Evolutionary conservation across 1,140 invertebrate genomes (phyloP).

Genomic region (Tetraneura akinire): DNA sequence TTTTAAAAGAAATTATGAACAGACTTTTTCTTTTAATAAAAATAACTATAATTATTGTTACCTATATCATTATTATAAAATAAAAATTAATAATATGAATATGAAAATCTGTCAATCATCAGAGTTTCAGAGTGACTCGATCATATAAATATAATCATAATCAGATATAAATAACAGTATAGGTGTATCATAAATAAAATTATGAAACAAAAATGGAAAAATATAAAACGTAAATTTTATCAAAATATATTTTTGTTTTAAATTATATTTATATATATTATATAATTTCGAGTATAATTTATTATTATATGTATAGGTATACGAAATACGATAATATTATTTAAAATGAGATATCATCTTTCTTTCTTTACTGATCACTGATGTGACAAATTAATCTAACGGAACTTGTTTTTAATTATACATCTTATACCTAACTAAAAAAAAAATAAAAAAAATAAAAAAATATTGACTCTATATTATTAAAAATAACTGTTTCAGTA

Average conservation of each 20-base stretch:
- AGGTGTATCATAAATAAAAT: too few species aligned
- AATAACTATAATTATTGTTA: background rate
- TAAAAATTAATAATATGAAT: background rate
- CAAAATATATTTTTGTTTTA: too few species aligned
- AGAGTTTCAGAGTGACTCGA: too few species aligned
- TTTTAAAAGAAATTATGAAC: background rate
- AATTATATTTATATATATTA: too few species aligned
- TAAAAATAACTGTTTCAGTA: slow-evolving; percentile 38
- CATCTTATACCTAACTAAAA: background rate
- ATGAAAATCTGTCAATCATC: background rate
- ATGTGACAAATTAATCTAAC: slow-evolving; percentile 35
- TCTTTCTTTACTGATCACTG: background rate
- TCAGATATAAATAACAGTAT: too few species aligned
- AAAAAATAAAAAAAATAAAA: too few species aligned
- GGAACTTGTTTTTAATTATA: slow-evolving; percentile 30
- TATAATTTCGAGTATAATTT: too few species aligned
- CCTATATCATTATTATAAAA: background rate
- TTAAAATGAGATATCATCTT: background rate
- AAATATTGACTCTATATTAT: background rate
- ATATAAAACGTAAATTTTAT: too few species aligned
- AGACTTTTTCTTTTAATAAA: slow-evolving; percentile 2
- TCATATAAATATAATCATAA: too few species aligned
- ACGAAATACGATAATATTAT: too few species aligned
- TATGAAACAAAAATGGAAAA: too few species aligned
- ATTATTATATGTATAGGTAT: too few species aligned